phyloP scores from a whole-genome alignment of 1,140 invertebrate genomes.

The Ostrea denselamellosa region DNA sequence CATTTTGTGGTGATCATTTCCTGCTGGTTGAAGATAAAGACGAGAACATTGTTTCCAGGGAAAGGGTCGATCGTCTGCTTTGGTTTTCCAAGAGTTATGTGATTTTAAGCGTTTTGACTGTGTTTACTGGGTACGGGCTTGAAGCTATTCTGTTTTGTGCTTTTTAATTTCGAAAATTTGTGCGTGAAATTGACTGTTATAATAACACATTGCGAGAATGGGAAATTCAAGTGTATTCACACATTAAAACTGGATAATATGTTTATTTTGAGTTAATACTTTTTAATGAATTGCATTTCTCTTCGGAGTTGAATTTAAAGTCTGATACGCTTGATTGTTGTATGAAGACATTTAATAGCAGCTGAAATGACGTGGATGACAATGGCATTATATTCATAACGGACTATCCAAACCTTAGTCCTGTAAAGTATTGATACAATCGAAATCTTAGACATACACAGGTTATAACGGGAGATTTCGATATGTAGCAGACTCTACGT shows the following conservation, averaged over 20 bases:
- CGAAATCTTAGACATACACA: background rate
- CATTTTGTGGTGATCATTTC: too few species aligned
- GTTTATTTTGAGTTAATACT: constrained; percentile 26
- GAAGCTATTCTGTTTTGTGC: background rate
- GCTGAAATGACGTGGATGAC: constrained; percentile 34
- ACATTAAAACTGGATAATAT: constrained; percentile 22
- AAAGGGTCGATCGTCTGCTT: too few species aligned
- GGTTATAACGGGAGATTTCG: background rate
- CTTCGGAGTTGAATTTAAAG: constrained; percentile 15
- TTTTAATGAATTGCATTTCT: constrained; percentile 21
- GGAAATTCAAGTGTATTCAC: constrained; percentile 26
- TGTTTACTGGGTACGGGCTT: too few species aligned
- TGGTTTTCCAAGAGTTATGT: too few species aligned
- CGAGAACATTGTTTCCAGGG: too few species aligned
- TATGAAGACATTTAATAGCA: constrained; percentile 25
- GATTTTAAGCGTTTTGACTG: too few species aligned
- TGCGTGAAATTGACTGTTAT: constrained; percentile 18
- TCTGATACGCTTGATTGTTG: constrained; percentile 16
- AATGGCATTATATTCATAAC: background rate
- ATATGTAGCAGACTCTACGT: background rate
- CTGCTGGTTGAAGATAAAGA: too few species aligned
- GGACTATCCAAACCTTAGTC: constrained; percentile 20
- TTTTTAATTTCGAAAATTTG: constrained; percentile 3
- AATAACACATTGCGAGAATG: background rate
- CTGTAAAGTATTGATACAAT: constrained; percentile 14